Base-by-base conservation (phyloP, 35 echinoderm and acorn worm species). In the Lytechinus variegatus region DNA sequence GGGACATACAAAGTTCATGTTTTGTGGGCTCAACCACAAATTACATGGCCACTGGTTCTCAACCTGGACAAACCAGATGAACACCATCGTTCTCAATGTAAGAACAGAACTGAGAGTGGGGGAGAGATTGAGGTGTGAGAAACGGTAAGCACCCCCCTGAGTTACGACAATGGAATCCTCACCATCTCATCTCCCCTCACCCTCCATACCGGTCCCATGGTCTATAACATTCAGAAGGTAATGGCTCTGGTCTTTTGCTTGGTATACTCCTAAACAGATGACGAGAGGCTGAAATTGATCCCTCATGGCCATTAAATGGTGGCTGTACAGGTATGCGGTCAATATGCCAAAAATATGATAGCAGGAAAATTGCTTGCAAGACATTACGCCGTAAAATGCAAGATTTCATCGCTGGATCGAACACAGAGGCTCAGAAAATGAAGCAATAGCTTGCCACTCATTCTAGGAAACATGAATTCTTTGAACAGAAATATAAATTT, bases 271-370 rank as follows among this genome's bases (percentile, higher is more conserved):
- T 24, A 79, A 79, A 79, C 66, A 79, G 66, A 79, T 79, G 19
- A 79, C 66, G 66, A 79, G 66, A 24, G 66, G 66, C 66, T 79
- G 66, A 79, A n/a, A 79, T 79, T 79, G 66, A 79, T 79, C 66
- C n/a, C 66, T 24, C 19, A 14, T n/a, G 66, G 19, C 66, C 66
- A 79, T 79, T 79, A 79, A 79, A 79, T 24, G 66, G 66, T 79
- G 66, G 21, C 19, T 24, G 66, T 79, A 79, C 16, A 79, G 12
- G 12, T 79, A 79, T 79, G 66, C 66, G 66, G 66, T 79, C 66
- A 19, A 79, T 79, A 79, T 24, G 21, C 66, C 66, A 79, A 79
- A 58, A 79, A 79, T 79, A 79, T 79, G 66, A 79, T 79, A 79
- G 66, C n/a, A 8, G 66, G 16, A 7, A 79, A 79, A 79, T 79